A percentile compares a stretch with the other conserved stretches of the same genome.
phyloP scores from a whole-genome alignment of 2,888 invertebrate genomes.

The Standfussiana lucernea region DNA sequence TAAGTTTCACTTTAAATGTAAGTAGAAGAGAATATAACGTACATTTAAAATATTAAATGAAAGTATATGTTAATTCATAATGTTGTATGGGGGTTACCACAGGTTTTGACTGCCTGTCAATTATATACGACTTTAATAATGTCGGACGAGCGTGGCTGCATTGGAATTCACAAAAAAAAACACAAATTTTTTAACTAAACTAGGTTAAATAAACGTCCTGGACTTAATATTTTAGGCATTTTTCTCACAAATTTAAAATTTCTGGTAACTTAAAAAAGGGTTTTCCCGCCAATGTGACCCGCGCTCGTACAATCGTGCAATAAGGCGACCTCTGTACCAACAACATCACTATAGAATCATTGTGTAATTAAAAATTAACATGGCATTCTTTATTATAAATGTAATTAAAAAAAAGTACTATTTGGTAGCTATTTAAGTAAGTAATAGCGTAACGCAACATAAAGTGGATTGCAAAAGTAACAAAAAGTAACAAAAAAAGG shows the following conservation, averaged over 20 bases:
- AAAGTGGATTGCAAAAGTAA: constrained; percentile 75
- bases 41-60: constrained; percentile 77
- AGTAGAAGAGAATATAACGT: constrained; percentile 86
- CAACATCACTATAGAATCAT: constrained; percentile 70
- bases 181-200: neutral
- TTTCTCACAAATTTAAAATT: neutral
- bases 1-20: constrained; percentile 85
- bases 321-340: constrained; percentile 56
- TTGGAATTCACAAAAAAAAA: constrained; percentile 11
- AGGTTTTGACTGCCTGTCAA: constrained; percentile 58
- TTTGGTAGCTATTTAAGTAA: constrained; percentile 88
- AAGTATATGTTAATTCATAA: constrained; percentile 74
- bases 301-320: constrained; percentile 61
- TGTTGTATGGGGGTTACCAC: constrained; percentile 73
- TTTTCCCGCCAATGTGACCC: constrained; percentile 25
- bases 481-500: constrained; percentile 75
- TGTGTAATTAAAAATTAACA: constrained; percentile 82
- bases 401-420: constrained; percentile 82
- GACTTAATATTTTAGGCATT: neutral
- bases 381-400: constrained; percentile 86
- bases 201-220: neutral
- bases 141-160: constrained; percentile 55
- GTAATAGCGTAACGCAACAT: constrained; percentile 80
- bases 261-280: neutral
- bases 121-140: constrained; percentile 52